Evolutionary conservation across 2,113 vertebrate species (phyloP).

Genomic region (Nyctibius bracteatus): DNA sequence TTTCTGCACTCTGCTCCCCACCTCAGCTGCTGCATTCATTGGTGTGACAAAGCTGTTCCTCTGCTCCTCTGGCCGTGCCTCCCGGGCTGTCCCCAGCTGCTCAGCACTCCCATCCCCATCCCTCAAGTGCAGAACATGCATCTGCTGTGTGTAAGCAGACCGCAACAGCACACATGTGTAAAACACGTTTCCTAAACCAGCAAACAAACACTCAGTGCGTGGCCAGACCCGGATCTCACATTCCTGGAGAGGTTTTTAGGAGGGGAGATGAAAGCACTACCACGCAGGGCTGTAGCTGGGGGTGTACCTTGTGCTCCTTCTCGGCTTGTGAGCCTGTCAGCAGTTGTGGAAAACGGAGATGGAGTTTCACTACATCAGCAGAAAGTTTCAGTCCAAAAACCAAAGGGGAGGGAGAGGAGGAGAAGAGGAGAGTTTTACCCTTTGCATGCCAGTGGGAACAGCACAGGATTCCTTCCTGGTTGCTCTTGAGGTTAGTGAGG

Average conservation of each 20-base stretch:
- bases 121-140: not conserved
- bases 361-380: not conserved
- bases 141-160: not conserved
- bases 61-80: not conserved
- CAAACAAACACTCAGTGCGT: fast-evolving
- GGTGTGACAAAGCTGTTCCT: not conserved
- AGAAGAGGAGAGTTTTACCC: not conserved
- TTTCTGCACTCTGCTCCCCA: not conserved
- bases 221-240: fast-evolving
- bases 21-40: not conserved
- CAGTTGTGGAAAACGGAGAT: not conserved
- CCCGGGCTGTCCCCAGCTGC: not conserved
- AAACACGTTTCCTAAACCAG: not conserved
- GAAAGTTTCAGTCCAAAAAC: not conserved
- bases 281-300: not conserved
- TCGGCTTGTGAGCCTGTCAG: not conserved
- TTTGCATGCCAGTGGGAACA: not conserved
- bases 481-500: not conserved
- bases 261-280: not conserved
- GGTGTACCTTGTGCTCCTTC: not conserved
- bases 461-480: not conserved
- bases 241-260: not conserved
- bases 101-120: fast-evolving
- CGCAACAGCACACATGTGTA: not conserved
- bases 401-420: not conserved